Evolutionary conservation across 2,888 invertebrate species (phyloP).

Genomic region (Dolomedes plantarius): DNA sequence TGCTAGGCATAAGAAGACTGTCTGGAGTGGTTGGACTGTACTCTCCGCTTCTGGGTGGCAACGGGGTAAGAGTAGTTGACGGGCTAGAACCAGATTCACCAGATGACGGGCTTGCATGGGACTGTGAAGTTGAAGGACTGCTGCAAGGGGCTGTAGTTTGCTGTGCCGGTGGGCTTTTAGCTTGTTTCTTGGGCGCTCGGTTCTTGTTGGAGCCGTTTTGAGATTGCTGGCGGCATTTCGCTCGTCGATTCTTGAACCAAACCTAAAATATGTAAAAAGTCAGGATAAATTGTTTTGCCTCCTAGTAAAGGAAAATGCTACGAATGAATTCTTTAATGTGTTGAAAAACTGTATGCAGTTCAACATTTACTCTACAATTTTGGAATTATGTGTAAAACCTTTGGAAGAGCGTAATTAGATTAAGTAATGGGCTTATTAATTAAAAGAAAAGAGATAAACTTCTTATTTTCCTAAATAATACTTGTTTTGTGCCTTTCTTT

Average conservation of each 20-base stretch:
- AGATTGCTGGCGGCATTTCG: constrained; percentile 79
- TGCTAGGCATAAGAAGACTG: constrained; percentile 51
- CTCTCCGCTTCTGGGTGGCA: constrained; percentile 19
- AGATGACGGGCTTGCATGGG: constrained; percentile 73
- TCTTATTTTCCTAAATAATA: too few relatives aligned
- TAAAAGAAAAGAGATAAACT: too few relatives aligned
- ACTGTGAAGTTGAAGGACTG: constrained; percentile 74
- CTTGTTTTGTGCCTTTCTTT: too few relatives aligned
- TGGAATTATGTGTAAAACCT: too few relatives aligned
- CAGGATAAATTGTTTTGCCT: too few relatives aligned
- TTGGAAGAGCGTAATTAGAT: too few relatives aligned
- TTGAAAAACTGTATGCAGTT: too few relatives aligned
- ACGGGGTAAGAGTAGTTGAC: constrained; percentile 10
- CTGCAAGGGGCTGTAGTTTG: constrained; percentile 73
- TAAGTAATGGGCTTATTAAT: too few relatives aligned
- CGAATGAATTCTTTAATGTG: too few relatives aligned
- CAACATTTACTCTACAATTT: too few relatives aligned
- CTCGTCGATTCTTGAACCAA: constrained; percentile 81
- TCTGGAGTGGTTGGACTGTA: constrained; percentile 73
- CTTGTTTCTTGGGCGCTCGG: constrained; percentile 61
- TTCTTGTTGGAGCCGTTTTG: constrained; percentile 54
- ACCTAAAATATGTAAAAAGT: constrained; percentile 76
- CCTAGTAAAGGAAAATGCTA: too few relatives aligned
- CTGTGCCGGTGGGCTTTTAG: constrained; percentile 73
- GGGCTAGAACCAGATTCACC: constrained; percentile 71